These are phyloP conservation scores for Tokudaia muenninki DNA, from an alignment of 2,797 vertebrate species.

Conservation along the genomic window DNA sequence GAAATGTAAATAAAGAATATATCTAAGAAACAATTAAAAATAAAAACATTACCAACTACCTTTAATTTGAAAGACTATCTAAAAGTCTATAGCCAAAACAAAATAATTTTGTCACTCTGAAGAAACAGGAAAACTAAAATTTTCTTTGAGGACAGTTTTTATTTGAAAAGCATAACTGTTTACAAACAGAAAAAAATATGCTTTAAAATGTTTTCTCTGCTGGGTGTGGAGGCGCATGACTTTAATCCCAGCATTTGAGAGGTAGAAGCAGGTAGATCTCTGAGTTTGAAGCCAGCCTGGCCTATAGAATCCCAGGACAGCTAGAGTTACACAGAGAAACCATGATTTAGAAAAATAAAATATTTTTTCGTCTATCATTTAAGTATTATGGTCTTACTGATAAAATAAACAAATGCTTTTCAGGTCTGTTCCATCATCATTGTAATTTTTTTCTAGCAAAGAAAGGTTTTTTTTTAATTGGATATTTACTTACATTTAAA, in stretches of 20 bases:
- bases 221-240: not conserved
- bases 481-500: too few species aligned
- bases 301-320: not conserved
- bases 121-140: not conserved
- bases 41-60: not conserved
- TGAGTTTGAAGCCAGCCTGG: not conserved
- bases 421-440: constrained; percentile 12
- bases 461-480: not conserved
- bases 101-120: not conserved
- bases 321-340: not conserved
- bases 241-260: not conserved
- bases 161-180: constrained; percentile 54
- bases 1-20: too few species aligned
- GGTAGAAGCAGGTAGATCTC: not conserved
- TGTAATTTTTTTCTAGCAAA: constrained; percentile 49
- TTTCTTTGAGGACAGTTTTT: constrained; percentile 29
- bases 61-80: constrained; percentile 68
- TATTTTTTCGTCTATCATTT: constrained; percentile 61
- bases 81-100: constrained; percentile 58
- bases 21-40: too few species aligned
- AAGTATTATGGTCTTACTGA: constrained; percentile 58
- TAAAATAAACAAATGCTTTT: constrained; percentile 39
- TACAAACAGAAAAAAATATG: constrained; percentile 41
- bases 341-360: not conserved
- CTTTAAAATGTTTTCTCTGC: constrained; percentile 34